Base-by-base conservation (phyloP, 2,797 vertebrate species). In the Steatocranus sp. region DNA sequence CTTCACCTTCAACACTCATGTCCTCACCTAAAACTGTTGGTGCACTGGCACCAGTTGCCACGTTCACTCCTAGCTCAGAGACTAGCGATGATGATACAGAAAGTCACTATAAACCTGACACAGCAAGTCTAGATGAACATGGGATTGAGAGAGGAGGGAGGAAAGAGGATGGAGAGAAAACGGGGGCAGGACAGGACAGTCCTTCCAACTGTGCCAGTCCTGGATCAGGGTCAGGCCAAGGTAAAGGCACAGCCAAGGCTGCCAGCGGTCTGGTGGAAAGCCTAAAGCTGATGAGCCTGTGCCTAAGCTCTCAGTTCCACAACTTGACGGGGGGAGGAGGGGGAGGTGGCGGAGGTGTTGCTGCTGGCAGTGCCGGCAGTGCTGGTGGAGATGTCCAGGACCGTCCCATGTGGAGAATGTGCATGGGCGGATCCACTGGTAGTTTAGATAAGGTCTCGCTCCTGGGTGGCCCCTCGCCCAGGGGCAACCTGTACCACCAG, bases 401-500 rank as follows among this genome's bases (percentile, higher is more conserved):
- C 87, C 98, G 97, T 56, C 98, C 98, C 32, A 86, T 96, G 1
- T 99, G 98, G 98, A 98, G 98, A 93, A 99, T 99, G 98, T 99
- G 98, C 88, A 97, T 99, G 87, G 94, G 95, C 2, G 97, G 97
- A 87, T 97, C 98, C 34, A 94, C 95, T 0, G 96, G 97, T 6
- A 96, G 93, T 56, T 76, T 96, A 74, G 97, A 96, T 77, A 97
- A 96, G 87, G 94, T 96, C 75, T 94, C 97, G 0, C 92, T 96
- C 48, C 87, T 95, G 30, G 95, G 95, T 1, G 95, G 94, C 7
- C 94, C 93, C 2, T 94, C 95, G 0, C 94, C 94, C 10, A 87
- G 94, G 49, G 93, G 90, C 11, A 94, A 94, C 86, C 87, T 89
- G 30, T 93, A 92, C 85, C 92, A 91, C 8, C 94, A 91, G 41